Evolutionary conservation across 1,140 invertebrate species (phyloP), one percentile per base, ranked within the genome.

Genomic region (Nasonia giraulti): DNA sequence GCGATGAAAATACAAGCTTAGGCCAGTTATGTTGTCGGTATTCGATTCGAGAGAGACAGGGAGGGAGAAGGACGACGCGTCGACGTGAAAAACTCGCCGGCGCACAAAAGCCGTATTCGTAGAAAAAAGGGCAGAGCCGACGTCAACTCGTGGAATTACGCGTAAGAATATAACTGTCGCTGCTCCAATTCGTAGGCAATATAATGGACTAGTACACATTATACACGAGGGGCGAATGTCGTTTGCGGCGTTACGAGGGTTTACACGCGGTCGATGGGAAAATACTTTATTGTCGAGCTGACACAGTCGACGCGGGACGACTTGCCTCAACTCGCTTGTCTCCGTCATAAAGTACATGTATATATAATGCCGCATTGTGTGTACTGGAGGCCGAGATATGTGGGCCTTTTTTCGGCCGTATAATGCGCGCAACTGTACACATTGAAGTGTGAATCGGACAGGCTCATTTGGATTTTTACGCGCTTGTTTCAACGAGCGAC

Each of bases 31-130:
- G 55, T 62, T 62, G 5, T 23, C n/a, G 4, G 10, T 27, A 27
- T 37, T 37, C 33, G 33, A 37, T 71, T 73, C 4, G 66, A 17
- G 50, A 17, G 55, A 62, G 6, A 2, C 20, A 20, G 55, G 2
- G 55, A 62, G 62, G 78, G 33, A 33, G 33, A 33, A 33, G 5
- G 33, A 33, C 62, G 80, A 71, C 23, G 77, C 17, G 79, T 85
- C 77, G 84, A 85, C 84, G 74, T 85, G 84, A 85, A 85, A 82
- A 85, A 85, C 62, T 85, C 62, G 40, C 80, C 62, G 27, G 11
- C 55, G n/a, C 20, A 62, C 55, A 66, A 78, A 71, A 73, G 17
- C 20, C 20, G 27, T n/a, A 3, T 62, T 62, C 55, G 14, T 20
- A 62, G 55, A 62, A 62, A 62, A 40, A 33, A 33, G 33, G 73